Percentiles rank a stretch among this genome's conserved stretches.
Evolutionary conservation across 2,888 invertebrate species (phyloP).

Genomic region (Sarcophaga rosellei): DNA sequence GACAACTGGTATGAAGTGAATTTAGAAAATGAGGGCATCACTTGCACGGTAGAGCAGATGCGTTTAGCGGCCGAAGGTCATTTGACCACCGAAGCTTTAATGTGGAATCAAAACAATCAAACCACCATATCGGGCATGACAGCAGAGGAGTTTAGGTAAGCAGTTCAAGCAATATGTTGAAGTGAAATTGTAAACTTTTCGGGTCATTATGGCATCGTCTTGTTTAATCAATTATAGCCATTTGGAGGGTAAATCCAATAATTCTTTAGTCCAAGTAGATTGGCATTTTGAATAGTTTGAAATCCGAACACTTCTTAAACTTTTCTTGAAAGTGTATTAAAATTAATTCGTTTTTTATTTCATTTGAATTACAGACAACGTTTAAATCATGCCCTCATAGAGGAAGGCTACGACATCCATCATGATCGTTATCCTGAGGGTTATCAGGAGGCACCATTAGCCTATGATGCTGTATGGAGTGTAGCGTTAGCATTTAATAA

Average conservation of each 20-base stretch:
- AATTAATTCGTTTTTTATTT: not conserved
- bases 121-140: slow-evolving; percentile 98
- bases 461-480: slow-evolving; percentile 99
- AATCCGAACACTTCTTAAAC: no score
- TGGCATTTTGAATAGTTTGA: no score
- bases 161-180: no score
- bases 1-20: slow-evolving; percentile 99
- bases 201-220: no score
- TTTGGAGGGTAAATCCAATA: no score
- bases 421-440: slow-evolving; percentile 94
- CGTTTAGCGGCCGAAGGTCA: slow-evolving; percentile 97
- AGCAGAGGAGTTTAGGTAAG: slow-evolving; percentile 91
- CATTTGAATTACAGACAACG: slow-evolving; percentile 83
- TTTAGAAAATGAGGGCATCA: slow-evolving; percentile 91
- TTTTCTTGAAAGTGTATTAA: no score
- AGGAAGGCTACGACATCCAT: slow-evolving; percentile 92
- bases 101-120: slow-evolving; percentile 98
- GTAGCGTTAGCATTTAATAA: slow-evolving; percentile 98
- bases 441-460: slow-evolving; percentile 98
- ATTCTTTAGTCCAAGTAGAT: no score
- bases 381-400: slow-evolving; percentile 90
- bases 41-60: slow-evolving; percentile 97
- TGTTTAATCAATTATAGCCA: no score
- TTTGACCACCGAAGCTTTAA: slow-evolving; percentile 98
- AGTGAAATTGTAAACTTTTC: no score